Conservation (phyloP, 2,888 invertebrate genomes). For the Empis livida region DNA sequence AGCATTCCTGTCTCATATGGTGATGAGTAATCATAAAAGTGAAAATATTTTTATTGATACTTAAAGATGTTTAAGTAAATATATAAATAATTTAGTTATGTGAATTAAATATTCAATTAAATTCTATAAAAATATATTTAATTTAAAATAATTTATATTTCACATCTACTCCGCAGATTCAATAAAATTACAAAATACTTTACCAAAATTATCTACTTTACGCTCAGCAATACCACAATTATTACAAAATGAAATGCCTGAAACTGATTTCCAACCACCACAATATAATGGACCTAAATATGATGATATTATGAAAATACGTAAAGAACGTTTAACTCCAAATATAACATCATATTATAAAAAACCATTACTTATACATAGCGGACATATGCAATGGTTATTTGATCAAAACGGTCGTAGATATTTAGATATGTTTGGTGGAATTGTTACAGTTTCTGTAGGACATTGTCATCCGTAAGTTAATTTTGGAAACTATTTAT, state of each 20-base stretch:
- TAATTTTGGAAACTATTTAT: not conserved
- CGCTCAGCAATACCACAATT: conserved; percentile 15
- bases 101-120: too few relatives aligned
- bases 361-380: conserved; percentile 69
- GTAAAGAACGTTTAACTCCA: conserved; percentile 54
- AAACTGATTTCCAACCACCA: conserved; percentile 19
- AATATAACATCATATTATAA: conserved; percentile 62
- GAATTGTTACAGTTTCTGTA: conserved; percentile 94
- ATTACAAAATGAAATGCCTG: conserved; percentile 25
- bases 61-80: too few relatives aligned
- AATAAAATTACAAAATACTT: conserved; percentile 1
- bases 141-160: too few relatives aligned
- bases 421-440: conserved; percentile 91
- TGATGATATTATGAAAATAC: conserved; percentile 44
- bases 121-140: too few relatives aligned
- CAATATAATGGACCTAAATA: conserved; percentile 47
- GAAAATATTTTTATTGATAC: too few relatives aligned
- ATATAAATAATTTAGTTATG: too few relatives aligned
- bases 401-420: conserved; percentile 74
- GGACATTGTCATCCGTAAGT: conserved; percentile 97
- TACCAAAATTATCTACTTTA: conserved; percentile 10
- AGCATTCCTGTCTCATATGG: too few relatives aligned
- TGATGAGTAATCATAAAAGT: too few relatives aligned
- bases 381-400: conserved; percentile 85
- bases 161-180: too few relatives aligned